Base-by-base conservation (phyloP, 2,113 vertebrate species). In the Gallinago undulata region DNA sequence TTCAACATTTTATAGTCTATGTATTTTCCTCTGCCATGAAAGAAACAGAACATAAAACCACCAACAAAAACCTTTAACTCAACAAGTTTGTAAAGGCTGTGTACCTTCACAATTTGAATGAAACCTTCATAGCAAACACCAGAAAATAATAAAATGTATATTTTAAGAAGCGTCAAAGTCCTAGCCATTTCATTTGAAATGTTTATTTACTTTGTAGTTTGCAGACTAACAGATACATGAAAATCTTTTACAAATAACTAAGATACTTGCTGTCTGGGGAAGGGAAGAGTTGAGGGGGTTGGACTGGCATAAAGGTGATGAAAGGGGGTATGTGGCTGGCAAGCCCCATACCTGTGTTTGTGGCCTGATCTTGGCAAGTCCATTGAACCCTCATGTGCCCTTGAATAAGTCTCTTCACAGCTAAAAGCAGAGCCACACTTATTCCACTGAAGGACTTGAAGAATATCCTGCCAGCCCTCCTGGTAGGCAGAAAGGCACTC, bases 1-100 rank as follows among this genome's bases (percentile, higher is more conserved):
- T 98, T 98, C 98, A 98, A 96, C 98, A 98, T 97, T 99, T 99
- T 99, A 97, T 98, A 99, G 98, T 98, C 95, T 97, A 93, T 98
- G 95, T 98, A 97, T 99, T 99, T 98, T 99, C 98, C 98, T 98
- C 98, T 98, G 98, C 98, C 94, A 48, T 95, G 95, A 98, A 96
- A 98, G 63, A 72, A 87, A 86, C 67, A n/a, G 83, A 89, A 85
- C 56, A 39, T 43, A 64, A 91, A 94, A 22, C 87, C 84, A 91
- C 73, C 87, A 56, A 55, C 64, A 91, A 70, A 94, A 84, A 94
- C 89, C 77, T 96, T 97, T 85, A 97, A 98, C 97, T 97, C 93
- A 70, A 97, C 95, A 97, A 97, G 97, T 98, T 98, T 99, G 97
- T 98, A 98, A 98, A 97, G 69, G 97, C 94, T 96, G 93, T 93